Evolutionary conservation across 2,888 invertebrate species (phyloP), one percentile per base, ranked within the genome.

Genomic region (Clitarchus hookeri): DNA sequence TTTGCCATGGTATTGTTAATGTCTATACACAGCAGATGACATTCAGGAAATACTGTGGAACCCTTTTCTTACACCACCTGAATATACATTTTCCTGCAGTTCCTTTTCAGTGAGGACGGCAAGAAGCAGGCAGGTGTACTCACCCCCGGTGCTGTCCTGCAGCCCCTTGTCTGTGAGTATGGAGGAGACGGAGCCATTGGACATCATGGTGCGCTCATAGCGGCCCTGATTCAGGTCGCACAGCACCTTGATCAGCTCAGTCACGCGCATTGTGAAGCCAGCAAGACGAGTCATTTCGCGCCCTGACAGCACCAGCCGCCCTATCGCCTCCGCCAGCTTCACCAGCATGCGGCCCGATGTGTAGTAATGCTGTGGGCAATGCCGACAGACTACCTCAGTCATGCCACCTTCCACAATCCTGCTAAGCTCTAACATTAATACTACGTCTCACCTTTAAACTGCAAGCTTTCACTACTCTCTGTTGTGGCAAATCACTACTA

Each of bases 261-360:
- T 98, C 84, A 99, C 97, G 84, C 99, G 93, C 0, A 97, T 95
- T 6, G 99, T 99, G 90, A 98, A 98, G 0, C 98, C 99, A 44
- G 99, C 98, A 87, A 99, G 92, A 88, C 98, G 94, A 23, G 98
- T 98, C 92, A 99, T 93, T 91, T 99, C 99, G 86, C 99, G 94
- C 0, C 99, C 99, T 0, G 99, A 99, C 88, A 99, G 92, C 2
- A 99, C 98, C 84, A 99, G 93, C 79, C 99, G 94, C 0, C 99
- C 99, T 89, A 99, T 98, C 6, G 99, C 99, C 92, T 99, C 98
- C 6, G 99, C 99, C 93, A 99, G 94, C 90, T 98, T 98, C 12
- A 98, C 95, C 90, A 98, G 92, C 98, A 98, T 98, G 78, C 99
- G 94, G 0, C 99, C 99, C 92, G 97, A 98, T 26, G 98, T 97